These are phyloP conservation scores for Hippolais icterina DNA, from an alignment of 2,113 vertebrate genomes.

Conservation along the genomic window DNA sequence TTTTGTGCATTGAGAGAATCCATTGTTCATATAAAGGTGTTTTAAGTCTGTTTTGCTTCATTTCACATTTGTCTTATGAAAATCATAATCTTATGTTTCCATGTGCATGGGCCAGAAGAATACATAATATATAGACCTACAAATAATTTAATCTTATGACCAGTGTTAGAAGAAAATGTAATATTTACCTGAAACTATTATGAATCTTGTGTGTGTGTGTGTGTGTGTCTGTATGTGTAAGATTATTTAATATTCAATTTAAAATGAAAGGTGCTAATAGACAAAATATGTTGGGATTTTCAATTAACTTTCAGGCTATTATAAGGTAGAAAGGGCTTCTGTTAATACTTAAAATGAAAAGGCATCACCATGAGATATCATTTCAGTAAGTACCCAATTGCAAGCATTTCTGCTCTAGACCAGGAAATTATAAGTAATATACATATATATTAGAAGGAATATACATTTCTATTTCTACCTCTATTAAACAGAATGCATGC, in stretches of 20 bases:
- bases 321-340: background rate
- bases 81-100: background rate
- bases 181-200: background rate
- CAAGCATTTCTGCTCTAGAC: background rate
- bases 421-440: background rate
- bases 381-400: background rate
- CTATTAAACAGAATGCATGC: background rate
- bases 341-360: background rate
- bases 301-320: background rate
- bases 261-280: background rate
- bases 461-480: background rate
- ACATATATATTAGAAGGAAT: background rate
- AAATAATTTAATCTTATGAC: background rate
- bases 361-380: background rate
- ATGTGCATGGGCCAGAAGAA: background rate
- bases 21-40: background rate
- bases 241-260: background rate
- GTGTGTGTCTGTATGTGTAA: background rate
- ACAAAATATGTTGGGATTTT: background rate
- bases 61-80: background rate
- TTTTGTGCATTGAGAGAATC: background rate
- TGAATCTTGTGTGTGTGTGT: background rate
- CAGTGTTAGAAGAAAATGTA: background rate
- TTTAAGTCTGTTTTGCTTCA: background rate
- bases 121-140: background rate